Evolutionary conservation across 2,888 invertebrate genomes (phyloP).

Genomic region (Lomographa bimaculata): DNA sequence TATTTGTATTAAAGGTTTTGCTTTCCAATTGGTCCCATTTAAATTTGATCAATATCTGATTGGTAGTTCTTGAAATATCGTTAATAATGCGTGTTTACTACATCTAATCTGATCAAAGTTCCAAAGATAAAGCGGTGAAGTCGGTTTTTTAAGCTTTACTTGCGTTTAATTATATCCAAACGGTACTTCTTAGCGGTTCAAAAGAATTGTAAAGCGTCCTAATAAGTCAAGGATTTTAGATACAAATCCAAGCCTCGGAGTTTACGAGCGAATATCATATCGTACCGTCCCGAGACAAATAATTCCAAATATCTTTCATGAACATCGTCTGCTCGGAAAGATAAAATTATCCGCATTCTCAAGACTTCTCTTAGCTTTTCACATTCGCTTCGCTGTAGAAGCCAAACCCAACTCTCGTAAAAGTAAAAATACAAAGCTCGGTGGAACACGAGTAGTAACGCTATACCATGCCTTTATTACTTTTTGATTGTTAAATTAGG

Average conservation of each 20-base stretch:
- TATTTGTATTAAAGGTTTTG: no score
- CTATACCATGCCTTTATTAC: slow-evolving; percentile 3
- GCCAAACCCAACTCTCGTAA: slow-evolving; percentile 16
- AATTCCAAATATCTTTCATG: slow-evolving; percentile 25
- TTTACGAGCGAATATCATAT: slow-evolving; percentile 23
- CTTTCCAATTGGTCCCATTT: no score
- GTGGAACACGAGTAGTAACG: slow-evolving; percentile 5
- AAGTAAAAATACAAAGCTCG: slow-evolving; percentile 27
- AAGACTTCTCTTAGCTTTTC: slow-evolving; percentile 20
- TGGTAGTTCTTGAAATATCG: no score
- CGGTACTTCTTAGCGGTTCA: no score
- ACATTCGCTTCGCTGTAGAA: slow-evolving; percentile 13
- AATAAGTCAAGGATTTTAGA: slow-evolving; percentile 12
- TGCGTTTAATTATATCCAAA: no score
- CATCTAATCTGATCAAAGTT: no score
- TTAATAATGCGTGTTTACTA: no score
- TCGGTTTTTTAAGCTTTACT: no score
- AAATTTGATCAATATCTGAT: no score
- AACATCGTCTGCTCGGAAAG: slow-evolving; percentile 30
- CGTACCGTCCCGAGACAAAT: slow-evolving; percentile 26
- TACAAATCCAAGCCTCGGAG: slow-evolving; percentile 19
- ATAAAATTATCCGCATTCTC: slow-evolving; percentile 26
- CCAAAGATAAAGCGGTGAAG: no score
- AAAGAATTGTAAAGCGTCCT: no score
- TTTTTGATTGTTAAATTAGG: slow-evolving; percentile 10